Base-by-base conservation (phyloP, 2,113 vertebrate species). In the Datnioides undecimradiatus region DNA sequence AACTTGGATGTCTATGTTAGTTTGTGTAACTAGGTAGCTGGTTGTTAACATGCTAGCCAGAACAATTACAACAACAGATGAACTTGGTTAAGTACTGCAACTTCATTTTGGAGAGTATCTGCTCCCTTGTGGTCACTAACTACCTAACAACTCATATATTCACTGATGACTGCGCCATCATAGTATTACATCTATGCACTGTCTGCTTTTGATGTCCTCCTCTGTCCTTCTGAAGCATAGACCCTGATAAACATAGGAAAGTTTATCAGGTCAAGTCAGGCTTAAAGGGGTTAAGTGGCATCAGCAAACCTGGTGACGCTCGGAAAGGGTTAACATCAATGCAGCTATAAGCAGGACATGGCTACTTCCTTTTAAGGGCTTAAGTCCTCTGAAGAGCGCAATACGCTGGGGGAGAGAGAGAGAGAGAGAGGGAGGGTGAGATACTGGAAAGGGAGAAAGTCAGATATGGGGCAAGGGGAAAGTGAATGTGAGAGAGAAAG, bases 311-410 rank as follows among this genome's bases (percentile, higher is more conserved):
- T 45, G 14, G 45, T 54, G 70, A 65, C 54, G 55, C 66, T 43
- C 38, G 45, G 73, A 87, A 91, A 73, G 88, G 82, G 83, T 91
- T 92, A 88, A 90, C 29, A n/a, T 2, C 73, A 63, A 10, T 40
- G 76, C 43, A 58, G 88, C 84, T 85, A 80, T 63, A 65, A 87
- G 73, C 83, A 82, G 69, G 80, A 87, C 81, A 60, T 74, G 76
- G 80, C 82, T 62, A 65, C 85, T 92, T 88, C 94, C 94, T 93
- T 95, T 91, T 95, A 94, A 88, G 93, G 94, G 31, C 76, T 67
- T 64, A 84, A 88, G 77, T 85, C 81, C 82, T 71, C 54, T 73
- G 70, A 80, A 86, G 87, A 83, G 68, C 25, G 52, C 21, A 63
- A 48, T 66, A 23, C 72, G 64, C 43, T 31, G 46, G 38, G 55